Conservation (phyloP, 2,888 invertebrate species). For the Drosophila macrothrix region DNA sequence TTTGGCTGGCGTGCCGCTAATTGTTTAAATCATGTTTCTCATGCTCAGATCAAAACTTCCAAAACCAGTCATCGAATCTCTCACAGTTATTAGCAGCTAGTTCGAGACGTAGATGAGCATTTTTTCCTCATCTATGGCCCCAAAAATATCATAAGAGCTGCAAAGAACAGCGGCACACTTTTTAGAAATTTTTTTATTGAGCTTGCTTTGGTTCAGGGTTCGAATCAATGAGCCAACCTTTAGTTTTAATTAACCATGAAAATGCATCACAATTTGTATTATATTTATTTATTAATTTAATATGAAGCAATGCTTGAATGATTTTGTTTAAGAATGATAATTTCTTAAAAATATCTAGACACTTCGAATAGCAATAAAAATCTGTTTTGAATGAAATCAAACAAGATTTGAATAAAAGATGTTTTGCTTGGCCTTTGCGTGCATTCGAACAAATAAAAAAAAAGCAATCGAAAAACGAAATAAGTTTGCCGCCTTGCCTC, state of each 20-base stretch:
- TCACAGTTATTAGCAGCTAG: constrained; percentile 43
- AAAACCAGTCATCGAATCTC: constrained; percentile 38
- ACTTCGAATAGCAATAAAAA: neutral
- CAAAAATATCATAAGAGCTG: constrained; percentile 20
- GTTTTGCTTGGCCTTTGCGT: constrained; percentile 2
- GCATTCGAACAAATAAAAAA: constrained; percentile 12
- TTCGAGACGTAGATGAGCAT: neutral
- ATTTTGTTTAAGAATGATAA: neutral
- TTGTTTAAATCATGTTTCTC: constrained; percentile 35
- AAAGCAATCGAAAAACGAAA: neutral
- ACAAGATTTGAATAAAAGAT: neutral
- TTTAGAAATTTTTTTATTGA: neutral
- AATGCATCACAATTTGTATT: neutral
- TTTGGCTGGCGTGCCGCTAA: constrained; percentile 62
- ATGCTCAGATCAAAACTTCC: constrained; percentile 4
- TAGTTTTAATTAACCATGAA: neutral
- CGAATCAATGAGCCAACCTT: neutral
- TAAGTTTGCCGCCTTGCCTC: neutral
- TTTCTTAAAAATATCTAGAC: neutral
- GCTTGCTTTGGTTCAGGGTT: neutral
- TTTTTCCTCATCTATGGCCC: neutral
- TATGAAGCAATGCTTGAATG: neutral
- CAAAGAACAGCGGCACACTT: neutral
- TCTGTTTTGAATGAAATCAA: neutral
- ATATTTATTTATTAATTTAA: neutral